phyloP scores from a whole-genome alignment of 1,140 invertebrate genomes.

The Steinernema feltiae region DNA sequence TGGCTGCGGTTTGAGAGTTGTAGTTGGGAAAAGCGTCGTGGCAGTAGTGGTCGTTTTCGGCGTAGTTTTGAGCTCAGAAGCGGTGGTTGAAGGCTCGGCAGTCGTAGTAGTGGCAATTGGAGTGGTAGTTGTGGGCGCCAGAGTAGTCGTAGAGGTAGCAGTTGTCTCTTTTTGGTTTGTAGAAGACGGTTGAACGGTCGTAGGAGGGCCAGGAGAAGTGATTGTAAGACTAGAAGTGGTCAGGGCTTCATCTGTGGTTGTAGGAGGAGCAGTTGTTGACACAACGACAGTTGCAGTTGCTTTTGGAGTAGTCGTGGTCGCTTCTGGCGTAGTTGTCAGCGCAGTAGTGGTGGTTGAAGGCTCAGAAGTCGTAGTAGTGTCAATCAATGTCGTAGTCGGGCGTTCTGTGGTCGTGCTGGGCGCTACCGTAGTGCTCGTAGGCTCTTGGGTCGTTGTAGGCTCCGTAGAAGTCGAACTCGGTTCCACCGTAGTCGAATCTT shows the following conservation, averaged over 20 bases:
- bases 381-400: neutral
- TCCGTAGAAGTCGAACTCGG: constrained; percentile 1
- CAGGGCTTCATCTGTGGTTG: neutral
- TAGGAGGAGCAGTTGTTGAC: neutral
- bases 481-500: no score
- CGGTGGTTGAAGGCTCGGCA: neutral
- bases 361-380: neutral
- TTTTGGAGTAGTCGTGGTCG: neutral
- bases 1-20: neutral
- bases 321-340: neutral
- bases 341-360: neutral
- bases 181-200: no score
- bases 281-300: neutral
- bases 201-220: no score
- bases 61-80: neutral
- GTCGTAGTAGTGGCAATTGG: neutral
- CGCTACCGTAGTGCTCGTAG: constrained; percentile 11
- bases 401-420: constrained; percentile 21
- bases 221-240: neutral
- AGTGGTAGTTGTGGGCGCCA: neutral
- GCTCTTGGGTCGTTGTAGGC: neutral
- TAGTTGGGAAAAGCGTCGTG: neutral
- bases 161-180: no score
- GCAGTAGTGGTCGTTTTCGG: neutral
- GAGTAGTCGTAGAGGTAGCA: no score